phyloP scores from a whole-genome alignment of 2,888 invertebrate species.

The Drosophila neonasuta region DNA sequence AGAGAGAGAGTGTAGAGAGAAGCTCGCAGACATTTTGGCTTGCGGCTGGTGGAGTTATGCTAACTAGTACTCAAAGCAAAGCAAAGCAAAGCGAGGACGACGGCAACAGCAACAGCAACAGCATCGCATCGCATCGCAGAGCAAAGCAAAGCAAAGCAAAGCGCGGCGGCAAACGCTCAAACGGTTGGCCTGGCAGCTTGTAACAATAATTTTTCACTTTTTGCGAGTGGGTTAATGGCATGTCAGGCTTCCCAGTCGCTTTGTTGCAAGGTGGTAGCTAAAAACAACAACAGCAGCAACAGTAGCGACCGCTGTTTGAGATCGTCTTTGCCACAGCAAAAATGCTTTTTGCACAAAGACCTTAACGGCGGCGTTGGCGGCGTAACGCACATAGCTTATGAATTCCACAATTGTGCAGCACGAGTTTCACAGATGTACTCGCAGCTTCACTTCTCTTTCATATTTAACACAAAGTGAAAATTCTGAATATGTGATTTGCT shows the following conservation, averaged over 20 bases:
- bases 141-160: conserved; percentile 40
- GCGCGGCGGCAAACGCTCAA: conserved; percentile 45
- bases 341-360: conserved; percentile 59
- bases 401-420: conserved; percentile 58
- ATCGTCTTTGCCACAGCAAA: conserved; percentile 57
- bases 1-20: conserved; percentile 3
- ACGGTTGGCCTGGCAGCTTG: conserved; percentile 52
- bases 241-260: conserved; percentile 20
- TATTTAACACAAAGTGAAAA: conserved; percentile 62
- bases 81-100: conserved; percentile 46
- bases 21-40: conserved; percentile 57
- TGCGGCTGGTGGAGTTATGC: conserved; percentile 69
- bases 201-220: conserved; percentile 72
- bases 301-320: conserved; percentile 17
- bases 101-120: conserved; percentile 16
- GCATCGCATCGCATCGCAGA: conserved; percentile 16
- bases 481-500: conserved; percentile 49
- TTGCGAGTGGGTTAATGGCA: conserved; percentile 68
- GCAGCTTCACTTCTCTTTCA: conserved; percentile 5
- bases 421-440: conserved; percentile 25
- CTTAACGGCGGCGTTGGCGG: conserved; percentile 29
- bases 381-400: conserved; percentile 66
- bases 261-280: conserved; percentile 9
- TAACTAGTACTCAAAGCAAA: conserved; percentile 63
- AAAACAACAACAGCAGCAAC: neutral